Percentiles rank a stretch among this genome's conserved stretches.
Conservation (phyloP, 2,113 vertebrate genomes). For the Cebus imitator region DNA sequence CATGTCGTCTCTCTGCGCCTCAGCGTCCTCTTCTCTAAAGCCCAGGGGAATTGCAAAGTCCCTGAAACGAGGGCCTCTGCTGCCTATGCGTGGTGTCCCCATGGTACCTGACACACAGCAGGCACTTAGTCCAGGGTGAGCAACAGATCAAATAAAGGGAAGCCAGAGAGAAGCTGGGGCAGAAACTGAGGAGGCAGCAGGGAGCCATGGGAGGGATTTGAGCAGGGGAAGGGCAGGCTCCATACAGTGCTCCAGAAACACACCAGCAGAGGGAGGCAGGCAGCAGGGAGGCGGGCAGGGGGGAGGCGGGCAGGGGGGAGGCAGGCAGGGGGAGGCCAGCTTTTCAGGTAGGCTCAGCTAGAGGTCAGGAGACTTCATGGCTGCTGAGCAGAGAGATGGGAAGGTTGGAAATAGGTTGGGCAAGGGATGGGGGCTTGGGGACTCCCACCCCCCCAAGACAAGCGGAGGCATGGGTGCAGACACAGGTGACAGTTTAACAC, state of each 20-base stretch:
- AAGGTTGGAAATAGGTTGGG: rapidly evolving
- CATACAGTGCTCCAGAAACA: not conserved
- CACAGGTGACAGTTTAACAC: too few species aligned
- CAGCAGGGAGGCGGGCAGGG: not conserved
- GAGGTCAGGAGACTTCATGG: not conserved
- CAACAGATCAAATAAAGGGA: not conserved
- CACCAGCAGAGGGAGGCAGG: not conserved
- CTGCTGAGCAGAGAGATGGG: not conserved
- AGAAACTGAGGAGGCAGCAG: not conserved
- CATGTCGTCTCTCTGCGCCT: too few species aligned
- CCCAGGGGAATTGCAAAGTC: not conserved
- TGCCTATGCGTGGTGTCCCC: not conserved
- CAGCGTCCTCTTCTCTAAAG: not conserved
- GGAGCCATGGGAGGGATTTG: not conserved
- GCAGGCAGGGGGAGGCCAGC: not conserved
- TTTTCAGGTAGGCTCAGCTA: rapidly evolving
- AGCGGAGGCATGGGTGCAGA: too few species aligned
- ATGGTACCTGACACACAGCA: not conserved
- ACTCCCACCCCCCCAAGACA: not conserved
- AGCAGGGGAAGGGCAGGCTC: too few species aligned
- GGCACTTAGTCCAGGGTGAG: not conserved
- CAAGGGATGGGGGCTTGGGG: not conserved
- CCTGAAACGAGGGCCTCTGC: not conserved
- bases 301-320: not conserved
- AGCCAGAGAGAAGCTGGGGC: not conserved